Evolutionary conservation across 35 echinoderm and acorn worm species (phyloP).

Genomic region (Chiridota heheva): DNA sequence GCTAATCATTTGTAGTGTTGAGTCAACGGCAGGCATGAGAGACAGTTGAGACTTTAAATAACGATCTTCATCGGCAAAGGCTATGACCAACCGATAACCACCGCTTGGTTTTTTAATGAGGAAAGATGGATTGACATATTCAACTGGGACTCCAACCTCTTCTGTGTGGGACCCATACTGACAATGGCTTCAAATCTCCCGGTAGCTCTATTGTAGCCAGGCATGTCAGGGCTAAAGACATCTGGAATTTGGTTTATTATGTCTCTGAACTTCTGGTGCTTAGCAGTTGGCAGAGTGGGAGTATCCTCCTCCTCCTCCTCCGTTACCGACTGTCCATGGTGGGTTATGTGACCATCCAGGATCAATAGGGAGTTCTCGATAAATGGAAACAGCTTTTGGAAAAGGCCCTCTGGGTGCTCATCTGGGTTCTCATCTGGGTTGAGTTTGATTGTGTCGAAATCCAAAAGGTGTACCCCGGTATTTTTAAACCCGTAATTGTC

Average conservation of each 20-base stretch:
- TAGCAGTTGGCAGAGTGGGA: not conserved
- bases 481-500: constrained; percentile 44
- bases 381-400: constrained; percentile 36
- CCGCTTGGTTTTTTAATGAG: constrained; percentile 58
- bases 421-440: constrained; percentile 27
- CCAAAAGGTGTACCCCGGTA: constrained; percentile 17
- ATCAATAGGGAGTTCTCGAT: not conserved
- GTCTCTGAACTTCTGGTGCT: not conserved
- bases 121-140: constrained; percentile 61
- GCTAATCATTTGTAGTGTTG: constrained; percentile 41
- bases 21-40: constrained; percentile 54
- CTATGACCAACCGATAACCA: constrained; percentile 52
- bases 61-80: constrained; percentile 57
- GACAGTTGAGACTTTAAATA: constrained; percentile 65
- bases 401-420: too few species aligned
- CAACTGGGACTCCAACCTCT: constrained; percentile 46
- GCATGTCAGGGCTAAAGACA: not conserved
- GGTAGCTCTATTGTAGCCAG: constrained; percentile 45
- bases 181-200: constrained; percentile 62
- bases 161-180: constrained; percentile 73
- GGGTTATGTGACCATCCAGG: not conserved
- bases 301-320: constrained; percentile 16
- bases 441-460: constrained; percentile 16
- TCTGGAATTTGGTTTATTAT: not conserved
- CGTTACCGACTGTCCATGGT: not conserved